These are phyloP conservation scores for Amphimallon solstitiale DNA, from an alignment of 2,888 invertebrate genomes.

Conservation along the genomic window DNA sequence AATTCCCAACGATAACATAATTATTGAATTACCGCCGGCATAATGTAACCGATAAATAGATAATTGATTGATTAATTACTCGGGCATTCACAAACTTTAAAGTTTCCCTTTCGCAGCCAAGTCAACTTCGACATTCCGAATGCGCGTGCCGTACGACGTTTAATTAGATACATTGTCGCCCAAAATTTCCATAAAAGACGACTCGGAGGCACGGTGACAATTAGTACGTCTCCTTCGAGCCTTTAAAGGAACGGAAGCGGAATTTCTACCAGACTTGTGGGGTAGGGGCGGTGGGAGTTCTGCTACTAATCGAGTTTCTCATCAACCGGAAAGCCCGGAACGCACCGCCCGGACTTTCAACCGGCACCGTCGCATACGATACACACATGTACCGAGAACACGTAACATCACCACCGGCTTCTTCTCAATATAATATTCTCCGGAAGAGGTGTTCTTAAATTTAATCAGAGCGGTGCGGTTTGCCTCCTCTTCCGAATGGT, in stretches of 20 bases:
- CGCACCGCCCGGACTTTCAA: background rate
- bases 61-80: too few relatives aligned
- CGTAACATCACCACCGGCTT: background rate
- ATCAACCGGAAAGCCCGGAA: background rate
- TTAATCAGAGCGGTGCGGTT: too few relatives aligned
- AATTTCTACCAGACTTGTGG: too few relatives aligned
- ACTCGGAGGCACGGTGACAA: constrained; percentile 6
- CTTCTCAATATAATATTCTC: too few relatives aligned
- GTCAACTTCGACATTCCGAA: background rate
- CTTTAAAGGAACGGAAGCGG: constrained; percentile 6
- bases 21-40: too few relatives aligned
- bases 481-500: too few relatives aligned
- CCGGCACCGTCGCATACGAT: background rate
- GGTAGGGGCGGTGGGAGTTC: background rate
- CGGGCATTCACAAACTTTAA: constrained; percentile 33
- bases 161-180: constrained; percentile 16
- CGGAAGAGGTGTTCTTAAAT: too few relatives aligned
- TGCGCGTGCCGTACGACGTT: constrained; percentile 1
- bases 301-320: constrained; percentile 11
- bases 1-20: too few relatives aligned
- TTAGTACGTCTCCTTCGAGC: constrained; percentile 7
- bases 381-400: background rate
- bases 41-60: too few relatives aligned
- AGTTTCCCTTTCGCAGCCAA: constrained; percentile 28
- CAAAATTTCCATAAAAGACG: constrained; percentile 25